A percentile compares a stretch with the other conserved stretches of the same genome.
Evolutionary conservation across 92 coral and sea anemone genomes (phyloP).

Genomic region (Porites rus): DNA sequence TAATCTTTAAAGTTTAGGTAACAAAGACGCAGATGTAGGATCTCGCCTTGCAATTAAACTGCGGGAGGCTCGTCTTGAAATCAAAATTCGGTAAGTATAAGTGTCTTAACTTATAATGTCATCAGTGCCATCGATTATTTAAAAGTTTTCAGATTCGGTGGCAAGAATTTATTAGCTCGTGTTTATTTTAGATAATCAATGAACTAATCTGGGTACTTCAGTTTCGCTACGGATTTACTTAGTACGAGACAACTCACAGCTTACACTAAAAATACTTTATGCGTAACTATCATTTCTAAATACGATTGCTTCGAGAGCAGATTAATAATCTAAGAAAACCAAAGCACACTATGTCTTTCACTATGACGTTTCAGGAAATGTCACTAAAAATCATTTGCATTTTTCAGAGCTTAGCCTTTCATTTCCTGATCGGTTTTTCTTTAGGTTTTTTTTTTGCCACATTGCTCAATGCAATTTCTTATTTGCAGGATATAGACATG

Average conservation of each 20-base stretch:
- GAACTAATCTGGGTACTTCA: neutral
- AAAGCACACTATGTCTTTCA: no score
- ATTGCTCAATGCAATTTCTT: no score
- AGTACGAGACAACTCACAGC: neutral
- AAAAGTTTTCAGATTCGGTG: neutral
- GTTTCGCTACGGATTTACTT: neutral
- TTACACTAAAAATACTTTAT: no score
- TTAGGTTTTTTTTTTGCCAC: no score
- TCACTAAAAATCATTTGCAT: no score
- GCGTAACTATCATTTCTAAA: no score
- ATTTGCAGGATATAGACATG: no score
- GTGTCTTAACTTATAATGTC: neutral
- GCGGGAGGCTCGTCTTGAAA: neutral
- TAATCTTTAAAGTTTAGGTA: neutral
- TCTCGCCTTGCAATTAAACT: neutral
- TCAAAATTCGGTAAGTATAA: constrained; percentile 6
- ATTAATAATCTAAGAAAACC: no score
- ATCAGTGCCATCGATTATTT: neutral
- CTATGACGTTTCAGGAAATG: no score
- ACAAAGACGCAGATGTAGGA: neutral
- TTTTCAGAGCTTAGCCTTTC: no score
- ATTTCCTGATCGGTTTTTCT: no score
- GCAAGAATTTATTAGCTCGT: neutral
- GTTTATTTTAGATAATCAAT: constrained; percentile 17
- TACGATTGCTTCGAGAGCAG: no score